Base-by-base conservation (phyloP, 2,888 invertebrate species). In the Drosophila cracens region DNA sequence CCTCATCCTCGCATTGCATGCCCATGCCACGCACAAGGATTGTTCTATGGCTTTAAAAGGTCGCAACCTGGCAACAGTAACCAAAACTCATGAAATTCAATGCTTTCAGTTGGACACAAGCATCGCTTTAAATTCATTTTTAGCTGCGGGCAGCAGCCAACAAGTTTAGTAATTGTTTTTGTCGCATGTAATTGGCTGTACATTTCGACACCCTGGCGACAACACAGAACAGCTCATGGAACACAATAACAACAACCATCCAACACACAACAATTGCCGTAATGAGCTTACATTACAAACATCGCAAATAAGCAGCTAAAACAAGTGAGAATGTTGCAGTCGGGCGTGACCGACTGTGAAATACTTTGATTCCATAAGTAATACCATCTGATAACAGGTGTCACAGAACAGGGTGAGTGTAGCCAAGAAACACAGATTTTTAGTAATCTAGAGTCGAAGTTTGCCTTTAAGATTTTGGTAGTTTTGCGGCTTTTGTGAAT, bases 181-280 rank as follows among this genome's bases (percentile, higher is more conserved):
- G 85, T 86, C 88, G 72, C 88, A 65, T 85, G 85, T 85, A 85
- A 85, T 85, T 85, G 85, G 88, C 85, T 85, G 88, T 86, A 85
- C 90, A 85, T 89, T 86, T 85, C 85, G 85, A 85, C 85, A 85
- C 85, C 85, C 87, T 74, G 90, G 81, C 89, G 89, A 90, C 84
- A 84, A 85, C 73, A 79, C 58, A 69, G 63, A 58, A 79, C 52
- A 71, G 56, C 52, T 51, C n/a, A 27, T 43, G 58, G 59, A 70
- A 70, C 67, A 71, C 77, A 69, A 66, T 48, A 74, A 64, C 40
- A 71, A 67, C 68, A 74, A 70, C 43, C 21, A 57, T 29, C 29
- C 40, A 57, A 57, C 57, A 57, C 16, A 40, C 57, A 43, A 46
- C 43, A 43, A 57, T 57, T 70, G 88, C 73, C 71, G 84, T 90